Percentiles rank a stretch among this genome's conserved stretches.
Conservation (phyloP, 2,888 invertebrate species). For the Eubasilissa splendida region DNA sequence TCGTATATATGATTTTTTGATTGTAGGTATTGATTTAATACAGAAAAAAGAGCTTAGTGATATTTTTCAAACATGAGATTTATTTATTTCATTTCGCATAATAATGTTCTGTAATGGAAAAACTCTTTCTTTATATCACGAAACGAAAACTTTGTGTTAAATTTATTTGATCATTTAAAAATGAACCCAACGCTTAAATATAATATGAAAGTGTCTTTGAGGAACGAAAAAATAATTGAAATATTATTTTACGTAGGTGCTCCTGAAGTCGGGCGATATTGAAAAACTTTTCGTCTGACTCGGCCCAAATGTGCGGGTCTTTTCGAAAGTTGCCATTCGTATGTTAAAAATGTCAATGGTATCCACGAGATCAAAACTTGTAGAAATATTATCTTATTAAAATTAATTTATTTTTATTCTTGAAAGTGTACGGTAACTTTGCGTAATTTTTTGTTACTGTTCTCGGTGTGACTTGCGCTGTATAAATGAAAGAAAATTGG, state of each 20-base stretch:
- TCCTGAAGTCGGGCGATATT: conserved; percentile 54
- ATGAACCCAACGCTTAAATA: conserved; percentile 21
- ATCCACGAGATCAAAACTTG: conserved; percentile 14
- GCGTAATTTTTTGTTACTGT: not conserved
- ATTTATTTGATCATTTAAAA: conserved; percentile 30
- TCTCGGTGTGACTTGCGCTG: too few species aligned
- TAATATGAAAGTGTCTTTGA: conserved; percentile 16
- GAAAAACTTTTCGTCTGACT: conserved; percentile 56
- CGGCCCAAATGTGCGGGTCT: conserved; percentile 32
- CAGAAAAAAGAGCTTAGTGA: too few species aligned
- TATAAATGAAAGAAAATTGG: too few species aligned
- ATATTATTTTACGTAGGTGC: conserved; percentile 56
- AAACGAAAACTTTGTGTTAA: not conserved
- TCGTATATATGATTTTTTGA: too few species aligned
- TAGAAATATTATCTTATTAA: conserved; percentile 14
- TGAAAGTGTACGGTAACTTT: not conserved
- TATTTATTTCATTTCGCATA: too few species aligned
- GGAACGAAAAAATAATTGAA: conserved; percentile 52
- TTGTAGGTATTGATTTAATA: too few species aligned
- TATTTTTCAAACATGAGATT: too few species aligned
- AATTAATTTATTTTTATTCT: conserved; percentile 1
- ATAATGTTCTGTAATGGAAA: not conserved
- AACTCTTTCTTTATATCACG: not conserved
- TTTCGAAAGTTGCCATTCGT: conserved; percentile 32
- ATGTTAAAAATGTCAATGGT: conserved; percentile 27